A percentile compares a stretch with the other conserved stretches of the same genome.
Conservation (phyloP, 2,888 invertebrate genomes). For the Anarsia innoxiella region DNA sequence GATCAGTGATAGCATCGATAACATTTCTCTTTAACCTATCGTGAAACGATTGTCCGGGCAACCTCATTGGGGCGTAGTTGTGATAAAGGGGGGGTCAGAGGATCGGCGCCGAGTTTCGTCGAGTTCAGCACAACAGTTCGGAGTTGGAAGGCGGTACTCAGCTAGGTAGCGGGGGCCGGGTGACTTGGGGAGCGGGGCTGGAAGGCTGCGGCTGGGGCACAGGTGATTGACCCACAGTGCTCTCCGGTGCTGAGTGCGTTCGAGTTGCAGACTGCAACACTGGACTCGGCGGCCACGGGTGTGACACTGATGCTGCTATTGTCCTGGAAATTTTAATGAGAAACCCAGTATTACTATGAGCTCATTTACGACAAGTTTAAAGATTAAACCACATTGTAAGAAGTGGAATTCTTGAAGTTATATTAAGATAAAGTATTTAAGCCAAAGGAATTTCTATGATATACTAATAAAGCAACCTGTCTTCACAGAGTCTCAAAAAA, state of each 20-base stretch:
- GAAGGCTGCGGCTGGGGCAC: constrained; percentile 42
- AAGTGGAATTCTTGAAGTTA: no score
- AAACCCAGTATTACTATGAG: no score
- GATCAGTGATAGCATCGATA: constrained; percentile 2
- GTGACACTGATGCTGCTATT: constrained; percentile 75
- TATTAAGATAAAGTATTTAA: no score
- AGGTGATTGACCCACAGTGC: constrained; percentile 56
- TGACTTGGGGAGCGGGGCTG: constrained; percentile 52
- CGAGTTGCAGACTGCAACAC: constrained; percentile 82
- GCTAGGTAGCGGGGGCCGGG: constrained; percentile 69
- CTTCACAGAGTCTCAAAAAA: no score
- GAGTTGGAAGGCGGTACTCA: constrained; percentile 76
- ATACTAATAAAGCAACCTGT: no score
- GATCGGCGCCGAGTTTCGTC: constrained; percentile 72
- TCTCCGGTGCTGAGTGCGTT: constrained; percentile 84
- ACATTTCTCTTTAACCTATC: constrained; percentile 3
- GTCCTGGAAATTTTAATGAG: constrained; percentile 71
- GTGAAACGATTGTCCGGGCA: constrained; percentile 54
- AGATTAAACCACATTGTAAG: no score
- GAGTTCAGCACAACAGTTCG: constrained; percentile 76
- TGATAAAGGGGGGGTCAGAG: constrained; percentile 55
- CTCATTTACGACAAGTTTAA: no score
- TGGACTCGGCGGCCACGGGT: constrained; percentile 88
- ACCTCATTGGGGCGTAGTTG: constrained; percentile 47
- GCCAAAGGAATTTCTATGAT: no score